These are phyloP conservation scores for Clarias macrocephalus DNA, from an alignment of 2,113 vertebrate species.

Conservation along the genomic window DNA sequence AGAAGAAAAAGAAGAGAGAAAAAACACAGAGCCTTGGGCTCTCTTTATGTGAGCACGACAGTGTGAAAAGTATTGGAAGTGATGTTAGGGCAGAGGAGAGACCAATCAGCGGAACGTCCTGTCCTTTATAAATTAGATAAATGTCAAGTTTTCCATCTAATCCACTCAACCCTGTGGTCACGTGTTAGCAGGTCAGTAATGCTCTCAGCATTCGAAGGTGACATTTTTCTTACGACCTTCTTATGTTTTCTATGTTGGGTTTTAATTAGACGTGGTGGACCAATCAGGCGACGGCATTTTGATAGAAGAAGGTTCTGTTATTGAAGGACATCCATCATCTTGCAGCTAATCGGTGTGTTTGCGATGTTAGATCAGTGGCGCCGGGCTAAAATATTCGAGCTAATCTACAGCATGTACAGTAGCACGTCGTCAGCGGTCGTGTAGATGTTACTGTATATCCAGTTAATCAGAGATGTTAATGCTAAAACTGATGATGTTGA, in stretches of 20 bases:
- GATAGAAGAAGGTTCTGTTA: neutral
- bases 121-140: constrained; percentile 16
- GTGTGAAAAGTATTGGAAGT: neutral
- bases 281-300: neutral
- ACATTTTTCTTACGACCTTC: neutral
- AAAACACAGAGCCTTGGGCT: neutral
- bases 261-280: neutral
- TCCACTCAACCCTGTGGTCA: neutral
- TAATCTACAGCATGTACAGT: neutral
- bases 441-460: neutral
- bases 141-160: constrained; percentile 1
- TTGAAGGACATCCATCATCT: neutral
- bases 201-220: neutral
- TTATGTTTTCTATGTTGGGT: neutral
- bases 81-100: neutral
- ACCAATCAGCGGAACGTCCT: neutral
- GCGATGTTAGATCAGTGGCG: neutral
- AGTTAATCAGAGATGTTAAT: neutral
- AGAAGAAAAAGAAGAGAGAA: neutral
- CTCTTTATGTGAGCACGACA: neutral
- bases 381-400: neutral
- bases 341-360: neutral
- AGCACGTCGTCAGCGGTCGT: neutral
- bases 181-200: neutral
- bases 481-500: neutral